Evolutionary conservation across 2,888 invertebrate species (phyloP).

Genomic region (Catocala nupta): DNA sequence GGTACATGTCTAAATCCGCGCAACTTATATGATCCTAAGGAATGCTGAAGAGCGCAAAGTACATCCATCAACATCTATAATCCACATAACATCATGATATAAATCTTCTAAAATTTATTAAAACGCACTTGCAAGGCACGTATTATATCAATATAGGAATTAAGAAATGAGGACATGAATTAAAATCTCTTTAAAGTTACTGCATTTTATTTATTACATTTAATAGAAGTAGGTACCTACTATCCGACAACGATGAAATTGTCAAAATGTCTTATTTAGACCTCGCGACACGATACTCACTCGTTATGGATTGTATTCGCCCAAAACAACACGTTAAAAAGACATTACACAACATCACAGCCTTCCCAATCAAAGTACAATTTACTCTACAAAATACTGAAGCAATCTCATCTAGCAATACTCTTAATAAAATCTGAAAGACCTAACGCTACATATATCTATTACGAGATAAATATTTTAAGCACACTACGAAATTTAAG

Average conservation of each 20-base stretch:
- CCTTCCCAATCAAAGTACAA: slow-evolving; percentile 43
- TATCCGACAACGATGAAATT: slow-evolving; percentile 33
- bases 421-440: slow-evolving; percentile 45
- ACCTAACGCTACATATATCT: slow-evolving; percentile 44
- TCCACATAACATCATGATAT: too few relatives aligned
- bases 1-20: too few relatives aligned
- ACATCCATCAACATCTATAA: too few relatives aligned
- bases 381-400: slow-evolving; percentile 35
- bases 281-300: neutral
- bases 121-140: too few relatives aligned
- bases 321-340: slow-evolving; percentile 6
- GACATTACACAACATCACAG: slow-evolving; percentile 48
- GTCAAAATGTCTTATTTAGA: slow-evolving; percentile 23
- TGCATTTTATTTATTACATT: slow-evolving; percentile 48
- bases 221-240: slow-evolving; percentile 28
- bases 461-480: slow-evolving; percentile 26
- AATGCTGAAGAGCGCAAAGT: too few relatives aligned
- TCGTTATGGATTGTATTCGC: slow-evolving; percentile 9
- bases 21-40: too few relatives aligned
- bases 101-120: too few relatives aligned
- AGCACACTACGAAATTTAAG: slow-evolving; percentile 19
- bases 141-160: too few relatives aligned
- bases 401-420: slow-evolving; percentile 43
- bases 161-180: slow-evolving; percentile 8
- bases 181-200: slow-evolving; percentile 24